Percentiles rank a stretch among this genome's conserved stretches.
These are phyloP conservation scores for Labeo catla DNA, from an alignment of 2,113 vertebrate genomes.

Conservation along the genomic window DNA sequence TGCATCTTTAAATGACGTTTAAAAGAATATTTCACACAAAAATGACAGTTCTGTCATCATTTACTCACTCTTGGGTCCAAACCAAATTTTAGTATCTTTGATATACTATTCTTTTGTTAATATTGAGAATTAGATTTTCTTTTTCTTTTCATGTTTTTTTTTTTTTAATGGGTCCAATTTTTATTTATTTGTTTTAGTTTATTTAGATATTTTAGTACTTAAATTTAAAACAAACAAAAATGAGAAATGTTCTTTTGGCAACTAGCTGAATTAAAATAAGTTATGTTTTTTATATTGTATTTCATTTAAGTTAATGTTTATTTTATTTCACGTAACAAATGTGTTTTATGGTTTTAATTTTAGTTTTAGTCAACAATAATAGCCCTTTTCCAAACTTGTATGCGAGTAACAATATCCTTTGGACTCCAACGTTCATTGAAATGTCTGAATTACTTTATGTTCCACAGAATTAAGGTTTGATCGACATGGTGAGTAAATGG, in stretches of 20 bases:
- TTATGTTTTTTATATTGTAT: neutral
- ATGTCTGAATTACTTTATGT: neutral
- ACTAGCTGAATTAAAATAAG: neutral
- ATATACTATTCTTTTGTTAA: neutral
- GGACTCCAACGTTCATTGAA: neutral
- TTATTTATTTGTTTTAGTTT: neutral
- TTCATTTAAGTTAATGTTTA: neutral
- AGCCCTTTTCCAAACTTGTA: neutral
- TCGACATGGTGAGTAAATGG: neutral
- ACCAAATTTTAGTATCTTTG: neutral
- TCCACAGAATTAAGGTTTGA: neutral
- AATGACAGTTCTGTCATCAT: neutral
- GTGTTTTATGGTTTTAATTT: neutral
- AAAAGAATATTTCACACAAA: neutral
- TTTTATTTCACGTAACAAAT: neutral
- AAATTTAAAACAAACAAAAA: neutral
- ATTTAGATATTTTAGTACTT: conserved; percentile 1
- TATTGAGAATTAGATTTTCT: too few species aligned
- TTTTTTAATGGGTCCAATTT: neutral
- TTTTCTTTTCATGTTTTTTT: neutral
- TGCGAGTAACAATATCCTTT: neutral
- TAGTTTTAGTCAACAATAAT: neutral
- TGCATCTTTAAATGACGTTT: neutral
- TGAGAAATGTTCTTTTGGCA: neutral
- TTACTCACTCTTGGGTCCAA: neutral